phyloP scores from a whole-genome alignment of 2,113 vertebrate species.

The Labrus mixtus region DNA sequence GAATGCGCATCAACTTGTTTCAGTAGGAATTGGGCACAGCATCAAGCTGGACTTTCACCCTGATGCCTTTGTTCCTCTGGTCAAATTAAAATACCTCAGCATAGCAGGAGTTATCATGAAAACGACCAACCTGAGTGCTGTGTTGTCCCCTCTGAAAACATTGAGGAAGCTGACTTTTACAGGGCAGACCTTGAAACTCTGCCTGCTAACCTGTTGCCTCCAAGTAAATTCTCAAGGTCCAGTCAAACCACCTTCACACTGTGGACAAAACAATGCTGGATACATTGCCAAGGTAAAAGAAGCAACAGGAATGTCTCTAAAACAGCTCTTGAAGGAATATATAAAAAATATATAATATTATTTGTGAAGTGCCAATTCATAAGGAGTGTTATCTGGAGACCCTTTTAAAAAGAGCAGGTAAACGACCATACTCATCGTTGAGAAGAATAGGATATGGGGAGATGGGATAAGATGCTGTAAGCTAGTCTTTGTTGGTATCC shows the following conservation, averaged over 20 bases:
- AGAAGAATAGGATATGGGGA: no score
- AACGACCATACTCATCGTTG: no score
- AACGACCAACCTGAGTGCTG: conserved; percentile 27
- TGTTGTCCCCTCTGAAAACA: conserved; percentile 23
- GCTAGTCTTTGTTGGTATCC: no score
- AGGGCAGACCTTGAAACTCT: conserved; percentile 22
- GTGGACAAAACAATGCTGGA: conserved; percentile 27
- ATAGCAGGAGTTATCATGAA: conserved; percentile 36
- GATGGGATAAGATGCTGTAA: no score
- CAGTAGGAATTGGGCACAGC: conserved; percentile 3
- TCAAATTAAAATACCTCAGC: background rate
- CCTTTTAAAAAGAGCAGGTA: no score
- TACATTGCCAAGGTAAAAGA: conserved; percentile 24
- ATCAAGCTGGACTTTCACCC: conserved; percentile 3
- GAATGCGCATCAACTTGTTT: background rate
- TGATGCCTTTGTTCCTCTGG: conserved; percentile 27
- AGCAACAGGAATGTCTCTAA: background rate
- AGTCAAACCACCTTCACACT: conserved; percentile 40
- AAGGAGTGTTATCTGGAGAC: no score
- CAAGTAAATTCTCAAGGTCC: conserved; percentile 22
- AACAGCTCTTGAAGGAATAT: no score
- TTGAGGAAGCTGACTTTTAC: conserved; percentile 20
- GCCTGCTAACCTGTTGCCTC: conserved; percentile 32
- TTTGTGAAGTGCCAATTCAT: no score
- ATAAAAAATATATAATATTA: no score